Conservation (phyloP, 2,797 vertebrate species). For the Rhyacichthys aspro region DNA sequence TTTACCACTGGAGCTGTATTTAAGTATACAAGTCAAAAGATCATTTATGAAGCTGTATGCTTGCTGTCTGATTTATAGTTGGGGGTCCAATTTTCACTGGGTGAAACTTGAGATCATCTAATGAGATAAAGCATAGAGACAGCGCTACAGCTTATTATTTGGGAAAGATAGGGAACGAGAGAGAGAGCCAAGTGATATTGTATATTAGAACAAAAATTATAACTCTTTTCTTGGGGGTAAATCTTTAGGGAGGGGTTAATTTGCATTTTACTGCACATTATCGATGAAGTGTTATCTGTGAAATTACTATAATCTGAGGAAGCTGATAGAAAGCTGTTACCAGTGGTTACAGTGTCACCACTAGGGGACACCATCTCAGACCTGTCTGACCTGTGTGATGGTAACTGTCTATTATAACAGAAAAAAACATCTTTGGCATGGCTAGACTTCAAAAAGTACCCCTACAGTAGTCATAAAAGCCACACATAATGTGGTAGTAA, state of each 20-base stretch:
- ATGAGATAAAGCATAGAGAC: slow-evolving; percentile 67
- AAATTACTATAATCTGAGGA: slow-evolving; percentile 75
- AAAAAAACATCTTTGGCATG: no score
- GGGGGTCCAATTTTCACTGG: slow-evolving; percentile 59
- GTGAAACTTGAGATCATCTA: slow-evolving; percentile 63
- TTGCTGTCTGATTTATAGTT: slow-evolving; percentile 32
- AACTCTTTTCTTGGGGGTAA: slow-evolving; percentile 76
- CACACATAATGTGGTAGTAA: slow-evolving; percentile 27
- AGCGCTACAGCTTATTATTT: slow-evolving; percentile 59
- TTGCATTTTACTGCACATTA: slow-evolving; percentile 75
- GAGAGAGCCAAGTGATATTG: slow-evolving; percentile 62
- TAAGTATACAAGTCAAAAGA: slow-evolving; percentile 8
- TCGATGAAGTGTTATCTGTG: slow-evolving; percentile 75
- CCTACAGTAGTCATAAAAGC: slow-evolving; percentile 18
- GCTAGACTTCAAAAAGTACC: slow-evolving; percentile 20
- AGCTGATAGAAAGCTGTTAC: slow-evolving; percentile 75
- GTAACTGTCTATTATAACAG: background rate
- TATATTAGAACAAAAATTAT: slow-evolving; percentile 68
- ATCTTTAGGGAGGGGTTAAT: slow-evolving; percentile 71
- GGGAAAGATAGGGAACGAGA: slow-evolving; percentile 69
- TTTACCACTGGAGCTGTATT: background rate
- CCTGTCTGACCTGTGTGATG: slow-evolving; percentile 26
- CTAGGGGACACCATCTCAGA: slow-evolving; percentile 76
- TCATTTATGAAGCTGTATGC: slow-evolving; percentile 15
- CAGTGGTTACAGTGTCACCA: slow-evolving; percentile 62